These are phyloP conservation scores for Antechinus stuartii DNA, from an alignment of 2,113 vertebrate species.

Conservation along the genomic window DNA sequence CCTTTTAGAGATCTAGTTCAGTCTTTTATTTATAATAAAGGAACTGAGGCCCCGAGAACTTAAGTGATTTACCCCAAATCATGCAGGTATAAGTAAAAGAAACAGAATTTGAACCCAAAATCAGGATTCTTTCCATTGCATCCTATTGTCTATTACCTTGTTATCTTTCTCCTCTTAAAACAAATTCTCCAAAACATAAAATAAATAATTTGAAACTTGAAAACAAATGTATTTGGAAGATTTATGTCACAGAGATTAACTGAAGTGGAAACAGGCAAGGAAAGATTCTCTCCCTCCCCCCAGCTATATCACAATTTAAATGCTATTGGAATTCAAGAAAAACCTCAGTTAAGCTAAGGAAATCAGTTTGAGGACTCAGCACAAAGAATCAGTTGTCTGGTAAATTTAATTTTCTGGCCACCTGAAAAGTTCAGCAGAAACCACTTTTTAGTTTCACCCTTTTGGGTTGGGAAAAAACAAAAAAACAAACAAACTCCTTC, in stretches of 20 bases:
- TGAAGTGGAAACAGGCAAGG: background rate
- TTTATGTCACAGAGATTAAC: background rate
- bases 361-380: background rate
- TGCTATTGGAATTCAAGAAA: background rate
- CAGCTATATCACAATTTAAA: background rate
- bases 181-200: background rate
- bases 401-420: conserved; percentile 1
- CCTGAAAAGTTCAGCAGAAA: background rate
- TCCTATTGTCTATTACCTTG: background rate
- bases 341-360: background rate
- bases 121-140: background rate
- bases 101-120: background rate
- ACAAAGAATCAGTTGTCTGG: conserved; percentile 3
- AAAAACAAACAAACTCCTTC: background rate
- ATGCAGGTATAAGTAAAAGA: background rate
- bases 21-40: background rate
- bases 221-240: background rate
- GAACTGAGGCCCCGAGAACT: background rate
- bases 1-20: background rate
- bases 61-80: background rate
- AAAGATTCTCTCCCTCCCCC: background rate
- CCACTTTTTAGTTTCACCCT: background rate
- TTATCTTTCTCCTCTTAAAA: background rate
- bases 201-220: background rate
- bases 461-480: background rate